Percentiles rank a stretch among this genome's conserved stretches.
phyloP scores from a whole-genome alignment of 2,113 vertebrate species.

The Phalacrocorax brasilianus region DNA sequence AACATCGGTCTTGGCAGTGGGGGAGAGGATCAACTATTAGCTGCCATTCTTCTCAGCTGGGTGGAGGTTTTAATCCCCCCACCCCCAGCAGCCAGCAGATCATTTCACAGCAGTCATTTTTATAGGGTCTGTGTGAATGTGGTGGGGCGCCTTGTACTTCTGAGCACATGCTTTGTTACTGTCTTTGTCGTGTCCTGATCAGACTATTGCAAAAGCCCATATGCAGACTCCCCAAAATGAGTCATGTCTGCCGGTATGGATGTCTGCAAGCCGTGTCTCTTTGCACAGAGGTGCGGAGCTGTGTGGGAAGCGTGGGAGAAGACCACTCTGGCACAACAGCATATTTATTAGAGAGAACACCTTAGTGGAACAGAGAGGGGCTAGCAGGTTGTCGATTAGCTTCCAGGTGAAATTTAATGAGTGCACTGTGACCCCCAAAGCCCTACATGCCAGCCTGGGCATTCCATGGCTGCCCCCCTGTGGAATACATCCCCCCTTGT shows the following conservation, averaged over 20 bases:
- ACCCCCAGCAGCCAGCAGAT: neutral
- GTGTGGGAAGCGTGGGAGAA: neutral
- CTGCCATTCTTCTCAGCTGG: neutral
- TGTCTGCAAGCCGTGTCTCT: neutral
- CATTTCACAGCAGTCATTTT: neutral
- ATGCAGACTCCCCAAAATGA: neutral
- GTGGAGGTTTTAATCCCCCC: neutral
- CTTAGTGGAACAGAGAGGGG: neutral
- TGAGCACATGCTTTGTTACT: neutral
- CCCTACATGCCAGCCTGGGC: neutral
- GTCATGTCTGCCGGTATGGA: neutral
- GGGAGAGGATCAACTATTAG: neutral
- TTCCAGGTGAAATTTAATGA: neutral
- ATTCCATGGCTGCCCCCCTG: neutral
- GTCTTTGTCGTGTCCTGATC: neutral
- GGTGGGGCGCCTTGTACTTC: neutral
- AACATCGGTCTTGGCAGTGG: rapidly evolving
- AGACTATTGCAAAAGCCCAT: neutral
- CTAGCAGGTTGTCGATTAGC: neutral
- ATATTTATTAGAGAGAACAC: neutral
- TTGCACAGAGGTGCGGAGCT: neutral
- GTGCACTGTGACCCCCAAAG: neutral
- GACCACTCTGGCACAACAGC: neutral
- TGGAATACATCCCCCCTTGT: rapidly evolving
- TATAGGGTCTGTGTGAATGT: neutral